Evolutionary conservation across 1,140 invertebrate species (phyloP), one percentile per base, ranked within the genome.

Genomic region (Pachyrhynchus sulphureomaculatus): DNA sequence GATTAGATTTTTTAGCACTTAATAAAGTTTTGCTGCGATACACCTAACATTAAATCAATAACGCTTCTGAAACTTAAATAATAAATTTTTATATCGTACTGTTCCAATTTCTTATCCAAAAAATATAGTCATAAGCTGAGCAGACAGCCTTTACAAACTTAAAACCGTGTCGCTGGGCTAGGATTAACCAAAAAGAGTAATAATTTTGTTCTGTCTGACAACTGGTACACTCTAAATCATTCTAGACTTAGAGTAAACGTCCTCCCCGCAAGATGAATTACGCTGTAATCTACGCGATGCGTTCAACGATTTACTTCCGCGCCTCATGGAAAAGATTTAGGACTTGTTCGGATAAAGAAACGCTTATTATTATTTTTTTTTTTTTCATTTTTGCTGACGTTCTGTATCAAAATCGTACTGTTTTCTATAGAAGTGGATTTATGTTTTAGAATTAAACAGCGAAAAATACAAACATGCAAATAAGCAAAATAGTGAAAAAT

Each of bases 191-290:
- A 64, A 58, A 64, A 64, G 45, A 58, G 32, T 42, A 51, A 62
- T 57, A 61, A 56, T 54, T 62, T 56, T 21, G 29, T 17, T 49
- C 17, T 33, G n/a, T 26, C 13, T 62, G 60, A 62, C 60, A 62
- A 62, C 60, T 55, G 33, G 32, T 49, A 45, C 26, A 15, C 20
- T 49, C 33, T 62, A 62, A 62, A 62, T 62, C 60, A 62, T 62
- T 62, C 45, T 49, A 55, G 60, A 62, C 60, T 62, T 62, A 53
- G 53, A 62, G 48, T 41, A 39, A 62, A 56, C 52, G 60, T 62
- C 60, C 60, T 62, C 52, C 51, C 52, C 47, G 48, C 60, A 62
- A 62, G 53, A 62, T 62, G 60, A 55, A 62, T 62, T 62, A 62
- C 60, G 52, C 29, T 41, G 29, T 62, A 62, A 62, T 62, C 60